Conservation (phyloP, 2,888 invertebrate genomes). For the Nesidiocoris tenuis region DNA sequence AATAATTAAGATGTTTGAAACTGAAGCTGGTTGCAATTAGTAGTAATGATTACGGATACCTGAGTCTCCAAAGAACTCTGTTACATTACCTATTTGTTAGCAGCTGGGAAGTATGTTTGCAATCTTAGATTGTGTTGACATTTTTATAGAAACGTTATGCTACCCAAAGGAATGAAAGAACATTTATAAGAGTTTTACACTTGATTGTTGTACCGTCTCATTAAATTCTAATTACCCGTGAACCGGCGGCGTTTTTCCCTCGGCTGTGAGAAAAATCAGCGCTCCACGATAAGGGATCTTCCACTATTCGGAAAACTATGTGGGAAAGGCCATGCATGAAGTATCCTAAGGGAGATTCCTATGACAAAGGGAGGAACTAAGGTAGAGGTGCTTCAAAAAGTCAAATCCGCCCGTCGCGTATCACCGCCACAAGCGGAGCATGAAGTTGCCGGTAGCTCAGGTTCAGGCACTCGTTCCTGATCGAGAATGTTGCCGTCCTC, state of each 20-base stretch:
- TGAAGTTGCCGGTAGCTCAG: slow-evolving; percentile 15
- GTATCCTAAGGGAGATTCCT: not conserved
- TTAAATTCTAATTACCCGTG: slow-evolving; percentile 33
- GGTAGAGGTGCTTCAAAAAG: slow-evolving; percentile 24
- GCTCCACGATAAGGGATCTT: slow-evolving; percentile 30
- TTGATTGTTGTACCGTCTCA: slow-evolving; percentile 30
- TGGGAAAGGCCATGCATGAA: slow-evolving; percentile 34
- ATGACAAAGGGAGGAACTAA: slow-evolving; percentile 42
- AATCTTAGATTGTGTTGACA: too few relatives aligned
- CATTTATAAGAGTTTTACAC: too few relatives aligned
- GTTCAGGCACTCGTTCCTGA: not conserved
- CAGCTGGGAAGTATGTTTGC: too few relatives aligned
- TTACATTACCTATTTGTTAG: too few relatives aligned
- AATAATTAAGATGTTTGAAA: too few relatives aligned
- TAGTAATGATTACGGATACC: too few relatives aligned
- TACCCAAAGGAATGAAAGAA: too few relatives aligned
- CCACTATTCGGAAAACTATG: slow-evolving; percentile 32
- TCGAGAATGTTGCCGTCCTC: not conserved
- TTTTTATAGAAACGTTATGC: too few relatives aligned
- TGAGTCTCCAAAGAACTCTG: too few relatives aligned
- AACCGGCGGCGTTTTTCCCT: not conserved
- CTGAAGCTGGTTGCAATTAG: too few relatives aligned
- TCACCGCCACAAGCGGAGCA: slow-evolving; percentile 31
- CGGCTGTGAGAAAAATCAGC: slow-evolving; percentile 31
- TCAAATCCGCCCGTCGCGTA: slow-evolving; percentile 15